Evolutionary conservation across 2,113 vertebrate species (phyloP), one percentile per base, ranked within the genome.

Genomic region (Glareola pratincola): DNA sequence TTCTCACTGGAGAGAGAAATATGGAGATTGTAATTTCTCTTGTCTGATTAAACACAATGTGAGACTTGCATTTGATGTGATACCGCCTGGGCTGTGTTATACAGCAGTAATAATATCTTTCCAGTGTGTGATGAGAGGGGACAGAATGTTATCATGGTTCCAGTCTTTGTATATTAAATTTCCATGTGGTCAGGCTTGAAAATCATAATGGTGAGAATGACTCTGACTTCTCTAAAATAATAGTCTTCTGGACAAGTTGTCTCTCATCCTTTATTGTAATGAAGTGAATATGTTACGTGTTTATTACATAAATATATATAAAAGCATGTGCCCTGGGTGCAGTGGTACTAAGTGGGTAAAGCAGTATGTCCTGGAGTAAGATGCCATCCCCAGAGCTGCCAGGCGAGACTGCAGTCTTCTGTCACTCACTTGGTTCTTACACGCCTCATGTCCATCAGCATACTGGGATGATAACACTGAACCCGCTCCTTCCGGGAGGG

Each of bases 361-460:
- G 43, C 29, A 67, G 21, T 13, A 39, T 29, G n/a, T 36, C 15
- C 6, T 5, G 39, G 45, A 50, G 23, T 37, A 4, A 59, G 85
- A 15, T 74, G 39, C 51, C 5, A 29, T 34, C 53, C 63, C 19
- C 34, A 32, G 64, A 78, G 43, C 53, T 2, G 6, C 27, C 22
- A 23, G 29, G 37, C 67, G 60, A 36, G 37, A 3, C 50, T 32
- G 20, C 20, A 11, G 45, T 20, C 36, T 62, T 41, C 13, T 62
- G n/a, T 71, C 29, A 19, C 47, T 54, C 21, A 2, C 1, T 2
- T 43, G 15, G 12, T 57, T 29, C n/a, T 72, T 48, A 37, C 10
- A 2, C 8, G 9, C 51, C 30, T 37, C 3, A 1, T 0, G 0
- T 20, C 23, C 12, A 26, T 67, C 22, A 21, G 54, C 32, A 6